phyloP scores from a whole-genome alignment of 1,140 invertebrate species.

The Cydia pomonella region DNA sequence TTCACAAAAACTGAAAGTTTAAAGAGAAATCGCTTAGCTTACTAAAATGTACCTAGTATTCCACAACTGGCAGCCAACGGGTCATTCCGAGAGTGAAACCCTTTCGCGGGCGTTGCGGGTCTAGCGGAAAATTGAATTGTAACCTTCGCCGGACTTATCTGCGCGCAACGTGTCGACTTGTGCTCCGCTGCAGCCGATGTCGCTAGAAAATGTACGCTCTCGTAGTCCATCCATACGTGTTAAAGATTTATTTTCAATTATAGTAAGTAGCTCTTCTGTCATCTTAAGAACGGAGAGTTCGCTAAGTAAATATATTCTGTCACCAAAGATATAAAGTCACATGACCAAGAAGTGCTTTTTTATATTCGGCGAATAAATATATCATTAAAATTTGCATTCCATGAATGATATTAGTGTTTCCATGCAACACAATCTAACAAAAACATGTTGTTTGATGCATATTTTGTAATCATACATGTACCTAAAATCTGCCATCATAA shows the following conservation, averaged over 20 bases:
- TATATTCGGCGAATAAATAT: too few relatives aligned
- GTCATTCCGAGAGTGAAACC: constrained; percentile 31
- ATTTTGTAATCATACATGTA: too few relatives aligned
- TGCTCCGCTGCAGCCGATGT: constrained; percentile 33
- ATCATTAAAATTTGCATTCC: too few relatives aligned
- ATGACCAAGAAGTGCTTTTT: too few relatives aligned
- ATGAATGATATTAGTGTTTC: too few relatives aligned
- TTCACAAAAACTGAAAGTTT: background rate
- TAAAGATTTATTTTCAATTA: background rate
- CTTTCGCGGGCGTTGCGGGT: constrained; percentile 33
- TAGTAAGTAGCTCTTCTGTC: background rate
- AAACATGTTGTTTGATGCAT: too few relatives aligned
- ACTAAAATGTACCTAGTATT: constrained; percentile 9
- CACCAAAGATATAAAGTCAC: too few relatives aligned
- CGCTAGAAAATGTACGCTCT: constrained; percentile 40
- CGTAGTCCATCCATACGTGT: constrained; percentile 18
- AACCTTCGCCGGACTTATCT: constrained; percentile 41
- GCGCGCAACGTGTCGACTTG: constrained; percentile 35
- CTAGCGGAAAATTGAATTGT: constrained; percentile 51
- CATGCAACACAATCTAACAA: too few relatives aligned
- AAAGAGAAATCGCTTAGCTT: background rate
- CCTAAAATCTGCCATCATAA: too few relatives aligned
- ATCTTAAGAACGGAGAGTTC: background rate
- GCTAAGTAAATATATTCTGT: background rate
- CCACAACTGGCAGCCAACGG: constrained; percentile 23